Evolutionary conservation across 2,797 vertebrate species (phyloP), one percentile per base, ranked within the genome.

Genomic region (Adrianichthys oophorus): DNA sequence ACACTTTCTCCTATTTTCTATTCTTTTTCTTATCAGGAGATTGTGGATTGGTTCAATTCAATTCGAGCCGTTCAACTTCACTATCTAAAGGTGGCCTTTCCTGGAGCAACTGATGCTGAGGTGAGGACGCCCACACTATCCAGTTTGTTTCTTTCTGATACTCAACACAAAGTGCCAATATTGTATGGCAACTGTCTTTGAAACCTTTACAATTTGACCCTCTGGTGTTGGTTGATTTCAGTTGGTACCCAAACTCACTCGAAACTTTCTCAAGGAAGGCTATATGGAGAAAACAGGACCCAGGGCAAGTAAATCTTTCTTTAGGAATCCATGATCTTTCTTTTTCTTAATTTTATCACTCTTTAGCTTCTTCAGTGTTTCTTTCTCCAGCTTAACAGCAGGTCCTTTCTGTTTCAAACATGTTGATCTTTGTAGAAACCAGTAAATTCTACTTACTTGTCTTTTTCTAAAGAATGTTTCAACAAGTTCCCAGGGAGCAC

Each of bases 21-120:
- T 65, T 29, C 16, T 15, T 59, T 7, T 69, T 14, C 43, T 40
- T 42, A 17, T 51, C 13, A 97, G 95, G 94, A 93, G 80, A 91
- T 95, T 15, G 95, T 97, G 15, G 93, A 95, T 84, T 97, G 95
- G 95, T 93, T 94, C 80, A 96, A 97, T 6, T 88, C 93, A 8
- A 95, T 97, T 54, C 93, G 95, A 18, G 92, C 93, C 0, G 89
- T 94, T 70, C 94, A 96, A 88, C 90, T 96, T 71, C 94, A 94
- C 74, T 95, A 96, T 62, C 89, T 96, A 64, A 92, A 94, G 77
- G 94, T 96, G 72, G 95, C 95, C 0, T 97, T 96, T 81, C 95
- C 95, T 2, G 93, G 92, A 37, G 93, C 94, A 32, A 92, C 90
- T 0, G 91, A 96, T 45, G 65, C 84, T 7, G 95, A 97, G 92